Evolutionary conservation across 1,140 invertebrate species (phyloP).

Genomic region (Chironomus tepperi): DNA sequence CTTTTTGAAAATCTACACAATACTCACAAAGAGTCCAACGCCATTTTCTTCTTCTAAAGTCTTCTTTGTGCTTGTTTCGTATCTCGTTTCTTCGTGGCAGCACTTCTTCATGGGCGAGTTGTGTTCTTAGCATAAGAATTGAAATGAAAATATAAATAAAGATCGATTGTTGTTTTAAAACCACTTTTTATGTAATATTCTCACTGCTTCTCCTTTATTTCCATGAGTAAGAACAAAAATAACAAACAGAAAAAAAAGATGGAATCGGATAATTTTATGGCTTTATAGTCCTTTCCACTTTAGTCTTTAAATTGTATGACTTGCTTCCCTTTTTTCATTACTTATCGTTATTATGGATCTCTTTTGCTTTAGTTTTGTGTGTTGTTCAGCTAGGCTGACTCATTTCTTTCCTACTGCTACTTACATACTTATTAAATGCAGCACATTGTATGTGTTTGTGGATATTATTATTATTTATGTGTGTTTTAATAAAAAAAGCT

Average conservation of each 20-base stretch:
- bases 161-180: slow-evolving; percentile 8
- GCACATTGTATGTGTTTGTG: not conserved
- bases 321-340: too few relatives aligned
- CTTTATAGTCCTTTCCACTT: not conserved
- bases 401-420: not conserved
- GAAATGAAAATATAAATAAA: not conserved
- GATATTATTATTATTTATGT: not conserved
- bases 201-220: not conserved
- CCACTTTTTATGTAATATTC: not conserved
- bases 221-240: not conserved
- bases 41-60: not conserved
- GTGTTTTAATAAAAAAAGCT: too few relatives aligned
- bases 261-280: slow-evolving; percentile 2
- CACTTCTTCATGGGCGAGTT: slow-evolving; percentile 5
- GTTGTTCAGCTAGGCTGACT: not conserved
- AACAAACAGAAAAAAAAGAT: too few relatives aligned
- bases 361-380: not conserved
- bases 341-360: too few relatives aligned
- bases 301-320: too few relatives aligned
- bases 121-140: slow-evolving; percentile 1
- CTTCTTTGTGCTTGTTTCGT: not conserved
- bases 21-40: not conserved
- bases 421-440: not conserved
- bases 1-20: too few relatives aligned
- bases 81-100: not conserved